Evolutionary conservation across 2,797 vertebrate species (phyloP).

Genomic region (Vultur gryphus): DNA sequence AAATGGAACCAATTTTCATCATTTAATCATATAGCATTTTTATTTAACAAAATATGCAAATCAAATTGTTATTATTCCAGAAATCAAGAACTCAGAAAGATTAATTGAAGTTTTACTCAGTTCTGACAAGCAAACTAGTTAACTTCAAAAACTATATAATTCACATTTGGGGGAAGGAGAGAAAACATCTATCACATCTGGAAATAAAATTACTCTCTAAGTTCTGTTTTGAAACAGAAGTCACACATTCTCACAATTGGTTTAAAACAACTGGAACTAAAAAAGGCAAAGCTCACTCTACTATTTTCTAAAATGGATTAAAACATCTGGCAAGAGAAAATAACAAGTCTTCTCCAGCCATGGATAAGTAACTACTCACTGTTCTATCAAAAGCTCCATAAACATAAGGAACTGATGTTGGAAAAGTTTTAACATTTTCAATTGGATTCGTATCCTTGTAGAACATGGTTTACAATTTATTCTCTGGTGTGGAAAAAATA

Average conservation of each 20-base stretch:
- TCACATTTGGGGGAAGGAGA: not conserved
- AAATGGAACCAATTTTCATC: constrained; percentile 6
- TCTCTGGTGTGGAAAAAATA: not conserved
- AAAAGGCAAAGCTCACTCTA: constrained; percentile 14
- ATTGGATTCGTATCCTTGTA: not conserved
- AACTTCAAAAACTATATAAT: not conserved
- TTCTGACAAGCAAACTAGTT: not conserved
- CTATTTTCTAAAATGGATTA: not conserved
- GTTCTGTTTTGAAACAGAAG: constrained; percentile 15
- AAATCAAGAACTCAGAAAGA: constrained; percentile 26
- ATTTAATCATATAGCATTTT: constrained; percentile 40
- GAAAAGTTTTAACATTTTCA: not conserved
- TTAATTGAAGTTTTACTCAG: constrained; percentile 35
- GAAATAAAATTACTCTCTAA: constrained; percentile 35
- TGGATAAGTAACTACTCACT: not conserved
- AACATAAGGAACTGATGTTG: not conserved
- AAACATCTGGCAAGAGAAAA: not conserved
- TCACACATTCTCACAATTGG: not conserved
- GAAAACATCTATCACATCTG: not conserved
- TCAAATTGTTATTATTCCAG: constrained; percentile 33
- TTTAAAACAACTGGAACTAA: constrained; percentile 38
- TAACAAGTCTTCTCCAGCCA: not conserved
- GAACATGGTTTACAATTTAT: not conserved
- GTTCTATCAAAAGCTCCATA: not conserved
- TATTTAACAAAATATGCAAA: constrained; percentile 46